phyloP scores from a whole-genome alignment of 2,888 invertebrate genomes.

The Laothoe populi region DNA sequence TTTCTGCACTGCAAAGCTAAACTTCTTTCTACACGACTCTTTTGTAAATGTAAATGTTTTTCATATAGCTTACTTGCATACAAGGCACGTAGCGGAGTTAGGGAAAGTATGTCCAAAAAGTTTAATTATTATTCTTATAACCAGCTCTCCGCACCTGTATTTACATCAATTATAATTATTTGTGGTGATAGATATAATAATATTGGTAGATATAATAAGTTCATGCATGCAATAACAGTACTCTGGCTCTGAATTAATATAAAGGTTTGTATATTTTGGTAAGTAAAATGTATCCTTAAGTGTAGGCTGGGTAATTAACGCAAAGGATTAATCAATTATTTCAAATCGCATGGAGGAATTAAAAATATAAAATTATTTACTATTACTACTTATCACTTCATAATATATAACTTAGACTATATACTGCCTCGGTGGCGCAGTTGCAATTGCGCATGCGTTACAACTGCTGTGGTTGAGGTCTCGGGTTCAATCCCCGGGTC shows the following conservation, averaged over 20 bases:
- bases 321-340: no score
- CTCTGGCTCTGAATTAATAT: neutral
- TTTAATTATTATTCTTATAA: neutral
- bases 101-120: slow-evolving; percentile 64
- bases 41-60: slow-evolving; percentile 6
- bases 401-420: no score
- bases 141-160: neutral
- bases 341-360: no score
- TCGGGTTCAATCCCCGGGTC: no score
- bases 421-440: no score
- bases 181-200: no score
- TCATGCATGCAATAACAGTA: neutral
- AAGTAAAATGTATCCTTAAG: neutral
- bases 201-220: neutral
- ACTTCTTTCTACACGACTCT: neutral
- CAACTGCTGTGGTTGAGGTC: no score
- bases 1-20: neutral
- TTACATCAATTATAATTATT: neutral
- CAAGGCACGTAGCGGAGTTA: slow-evolving; percentile 68
- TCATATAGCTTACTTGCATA: slow-evolving; percentile 46
- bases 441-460: no score
- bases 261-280: neutral
- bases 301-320: no score
- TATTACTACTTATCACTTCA: no score
- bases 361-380: no score